Percentiles rank a stretch among this genome's conserved stretches.
Evolutionary conservation across 2,888 invertebrate species (phyloP).

Genomic region (Stegana nigrithorax): DNA sequence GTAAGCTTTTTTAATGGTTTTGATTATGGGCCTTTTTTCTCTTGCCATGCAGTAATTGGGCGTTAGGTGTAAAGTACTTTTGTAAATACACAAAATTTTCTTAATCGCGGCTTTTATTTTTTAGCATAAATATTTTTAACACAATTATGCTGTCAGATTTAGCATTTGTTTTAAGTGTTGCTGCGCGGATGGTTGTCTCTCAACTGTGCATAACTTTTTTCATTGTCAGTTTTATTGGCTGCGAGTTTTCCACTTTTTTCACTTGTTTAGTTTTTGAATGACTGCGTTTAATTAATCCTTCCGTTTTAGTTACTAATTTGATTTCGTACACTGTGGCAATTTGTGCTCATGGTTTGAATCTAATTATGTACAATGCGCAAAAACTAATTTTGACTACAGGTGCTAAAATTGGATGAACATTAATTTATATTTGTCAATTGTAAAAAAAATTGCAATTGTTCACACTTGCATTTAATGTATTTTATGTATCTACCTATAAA

Average conservation of each 20-base stretch:
- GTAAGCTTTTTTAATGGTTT: slow-evolving; percentile 31
- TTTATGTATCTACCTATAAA: no score
- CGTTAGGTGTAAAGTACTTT: background rate
- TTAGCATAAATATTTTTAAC: background rate
- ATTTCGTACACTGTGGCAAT: slow-evolving; percentile 17
- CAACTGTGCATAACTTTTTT: background rate
- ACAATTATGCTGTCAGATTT: no score
- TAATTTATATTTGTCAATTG: no score
- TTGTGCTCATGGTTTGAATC: background rate
- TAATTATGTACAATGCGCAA: no score
- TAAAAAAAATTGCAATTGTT: no score
- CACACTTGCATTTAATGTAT: no score
- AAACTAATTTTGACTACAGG: no score
- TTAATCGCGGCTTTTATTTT: background rate
- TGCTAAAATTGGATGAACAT: no score
- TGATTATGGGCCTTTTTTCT: slow-evolving; percentile 25
- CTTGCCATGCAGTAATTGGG: background rate
- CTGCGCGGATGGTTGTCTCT: background rate
- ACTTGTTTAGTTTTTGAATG: background rate
- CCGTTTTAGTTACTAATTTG: slow-evolving; percentile 36
- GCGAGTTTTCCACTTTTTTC: no score
- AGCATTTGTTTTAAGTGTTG: background rate
- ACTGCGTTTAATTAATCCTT: slow-evolving; percentile 36
- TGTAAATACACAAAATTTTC: no score
- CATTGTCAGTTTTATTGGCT: background rate